Conservation (phyloP, 2,888 invertebrate genomes). For the Hipparchia semele region DNA sequence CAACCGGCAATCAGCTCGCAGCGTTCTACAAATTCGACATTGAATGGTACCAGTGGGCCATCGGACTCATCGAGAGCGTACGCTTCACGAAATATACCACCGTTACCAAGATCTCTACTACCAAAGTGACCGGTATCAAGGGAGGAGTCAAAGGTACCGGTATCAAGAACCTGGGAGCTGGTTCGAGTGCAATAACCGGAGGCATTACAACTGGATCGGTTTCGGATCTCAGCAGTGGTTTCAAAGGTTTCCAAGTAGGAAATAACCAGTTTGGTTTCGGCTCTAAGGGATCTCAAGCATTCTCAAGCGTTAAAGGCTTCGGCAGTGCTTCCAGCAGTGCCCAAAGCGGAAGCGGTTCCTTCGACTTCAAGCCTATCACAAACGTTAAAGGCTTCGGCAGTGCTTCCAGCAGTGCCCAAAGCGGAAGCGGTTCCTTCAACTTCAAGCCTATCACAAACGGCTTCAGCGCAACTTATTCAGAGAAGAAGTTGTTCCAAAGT, state of each 20-base stretch:
- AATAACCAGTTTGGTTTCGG: constrained; percentile 38
- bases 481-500: constrained; percentile 68
- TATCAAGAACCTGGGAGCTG: constrained; percentile 41
- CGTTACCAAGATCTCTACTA: constrained; percentile 47
- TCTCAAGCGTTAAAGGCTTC: constrained; percentile 21
- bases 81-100: constrained; percentile 62
- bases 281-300: not conserved
- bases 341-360: constrained; percentile 37
- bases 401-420: constrained; percentile 45
- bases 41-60: constrained; percentile 82
- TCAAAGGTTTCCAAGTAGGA: constrained; percentile 35
- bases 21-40: constrained; percentile 85
- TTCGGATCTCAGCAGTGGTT: not conserved
- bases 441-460: constrained; percentile 67
- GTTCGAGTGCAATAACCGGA: constrained; percentile 30
- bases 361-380: constrained; percentile 39
- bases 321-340: constrained; percentile 47
- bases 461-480: constrained; percentile 63
- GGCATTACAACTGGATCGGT: constrained; percentile 14
- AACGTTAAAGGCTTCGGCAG: constrained; percentile 35
- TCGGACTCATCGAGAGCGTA: constrained; percentile 69
- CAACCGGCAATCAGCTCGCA: constrained; percentile 79
- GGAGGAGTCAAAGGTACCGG: constrained; percentile 37
- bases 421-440: constrained; percentile 42
- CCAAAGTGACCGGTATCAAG: constrained; percentile 35